A percentile compares a stretch with the other conserved stretches of the same genome.
Evolutionary conservation across 2,888 invertebrate species (phyloP).

Genomic region (Synergus japonicus): DNA sequence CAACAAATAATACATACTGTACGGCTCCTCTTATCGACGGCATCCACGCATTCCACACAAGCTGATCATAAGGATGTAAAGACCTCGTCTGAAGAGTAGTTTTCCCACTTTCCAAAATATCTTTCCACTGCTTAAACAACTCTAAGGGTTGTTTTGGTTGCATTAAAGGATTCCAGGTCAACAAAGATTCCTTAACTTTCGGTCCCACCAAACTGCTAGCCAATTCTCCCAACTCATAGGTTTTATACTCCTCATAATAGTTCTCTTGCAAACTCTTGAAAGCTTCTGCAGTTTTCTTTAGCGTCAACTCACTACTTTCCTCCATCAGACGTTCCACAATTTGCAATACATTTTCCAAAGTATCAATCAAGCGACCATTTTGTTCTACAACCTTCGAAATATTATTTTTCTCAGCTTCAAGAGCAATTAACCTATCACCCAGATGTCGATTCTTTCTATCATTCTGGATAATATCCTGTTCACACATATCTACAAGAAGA

Average conservation of each 20-base stretch:
- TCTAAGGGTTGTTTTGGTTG: conserved; percentile 83
- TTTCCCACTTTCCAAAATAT: conserved; percentile 79
- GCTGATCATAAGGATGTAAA: conserved; percentile 86
- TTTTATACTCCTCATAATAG: conserved; percentile 87
- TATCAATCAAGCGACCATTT: conserved; percentile 86
- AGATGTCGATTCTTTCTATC: conserved; percentile 88
- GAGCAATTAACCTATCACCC: conserved; percentile 87
- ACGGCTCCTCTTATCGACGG: conserved; percentile 87
- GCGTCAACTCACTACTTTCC: conserved; percentile 79
- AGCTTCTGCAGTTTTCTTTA: conserved; percentile 81
- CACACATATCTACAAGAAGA: conserved; percentile 93
- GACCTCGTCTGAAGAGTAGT: conserved; percentile 75
- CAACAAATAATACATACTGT: conserved; percentile 80
- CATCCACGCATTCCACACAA: conserved; percentile 95
- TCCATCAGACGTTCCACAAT: conserved; percentile 83
- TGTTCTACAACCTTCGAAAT: conserved; percentile 83
- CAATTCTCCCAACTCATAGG: conserved; percentile 90
- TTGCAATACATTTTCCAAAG: conserved; percentile 84
- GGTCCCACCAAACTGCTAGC: conserved; percentile 92
- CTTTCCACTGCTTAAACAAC: conserved; percentile 85
- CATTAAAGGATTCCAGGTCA: conserved; percentile 88
- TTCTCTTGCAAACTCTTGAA: conserved; percentile 81
- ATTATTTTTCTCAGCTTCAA: conserved; percentile 88
- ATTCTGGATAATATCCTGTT: conserved; percentile 95
- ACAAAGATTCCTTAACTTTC: conserved; percentile 86